Base-by-base conservation (phyloP, 1,140 invertebrate species). In the Procambarus virginalis region DNA sequence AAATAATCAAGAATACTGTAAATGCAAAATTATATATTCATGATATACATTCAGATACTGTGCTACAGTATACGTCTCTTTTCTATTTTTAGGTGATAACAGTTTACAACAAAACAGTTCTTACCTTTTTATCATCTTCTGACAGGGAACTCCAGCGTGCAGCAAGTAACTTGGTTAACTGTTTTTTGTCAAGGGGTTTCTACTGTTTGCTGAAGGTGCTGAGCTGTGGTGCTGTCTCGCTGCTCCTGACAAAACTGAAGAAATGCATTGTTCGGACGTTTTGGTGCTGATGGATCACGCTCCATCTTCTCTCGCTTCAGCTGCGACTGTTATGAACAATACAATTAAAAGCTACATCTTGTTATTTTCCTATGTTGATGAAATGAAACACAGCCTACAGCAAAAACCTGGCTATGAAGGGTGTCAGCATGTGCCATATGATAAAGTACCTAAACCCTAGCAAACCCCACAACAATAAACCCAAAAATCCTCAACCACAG, bases 171-270 rank as follows among this genome's bases (percentile, higher is more conserved):
- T 77, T 84, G 9, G 88, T 89, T 22, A 89, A 68, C 75, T 89
- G 88, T 34, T 89, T 89, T 55, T 89, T 89, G 60, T 89, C 88
- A 46, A 84, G 20, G 12, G 81, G 51, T 17, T 55, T 49, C 80
- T n/a, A n/a, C 75, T 14, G 88, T 79, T 34, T 86, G 84, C n/a
- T 76, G 73, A 46, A 76, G 84, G 73, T 60, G 75, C 12, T 76
- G 84, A 20, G 75, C 70, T 34, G 75, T 78, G 75, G 83, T 73
- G 3, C 81, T 64, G 58, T 89, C 88, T 20, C 88, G 80, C 81
- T 89, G 88, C 46, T 89, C 88, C 51, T 89, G 88, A 78, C 88
- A 89, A 64, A 89, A 89, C 81, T 89, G 88, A 45, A 89, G 81
- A 60, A 89, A 89, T 34, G 88, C 88, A 78, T 84, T 84, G 60